These are phyloP conservation scores for Pseudorhiza aurosa DNA, from an alignment of 30 jellyfish, hydroid and myxozoan genomes.

Conservation along the genomic window DNA sequence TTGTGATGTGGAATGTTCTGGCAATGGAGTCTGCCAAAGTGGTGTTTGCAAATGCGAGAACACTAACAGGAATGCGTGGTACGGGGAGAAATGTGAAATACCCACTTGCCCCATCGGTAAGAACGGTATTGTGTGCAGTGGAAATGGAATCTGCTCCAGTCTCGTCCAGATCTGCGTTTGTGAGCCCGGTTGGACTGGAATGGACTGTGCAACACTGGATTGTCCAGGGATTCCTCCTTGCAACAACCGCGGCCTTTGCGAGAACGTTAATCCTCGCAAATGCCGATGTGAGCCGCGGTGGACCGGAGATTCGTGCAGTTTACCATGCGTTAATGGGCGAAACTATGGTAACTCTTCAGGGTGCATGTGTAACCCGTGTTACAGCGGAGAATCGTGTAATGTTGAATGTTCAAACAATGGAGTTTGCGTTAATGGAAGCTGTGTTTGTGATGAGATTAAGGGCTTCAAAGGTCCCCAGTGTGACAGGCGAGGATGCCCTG, in stretches of 20 bases:
- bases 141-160: constrained; percentile 46
- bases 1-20: constrained; percentile 66
- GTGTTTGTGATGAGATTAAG: constrained; percentile 56
- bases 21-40: constrained; percentile 41
- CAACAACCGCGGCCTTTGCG: constrained; percentile 44
- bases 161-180: constrained; percentile 36
- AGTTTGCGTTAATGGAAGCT: constrained; percentile 38
- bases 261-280: constrained; percentile 51
- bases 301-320: constrained; percentile 64
- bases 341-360: constrained; percentile 65
- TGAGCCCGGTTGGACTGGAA: constrained; percentile 76
- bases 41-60: constrained; percentile 61
- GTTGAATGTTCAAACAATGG: constrained; percentile 63
- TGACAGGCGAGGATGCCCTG: constrained; percentile 60
- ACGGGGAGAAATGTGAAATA: constrained; percentile 57
- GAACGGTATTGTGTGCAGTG: constrained; percentile 43
- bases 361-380: constrained; percentile 68
- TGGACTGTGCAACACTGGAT: constrained; percentile 52
- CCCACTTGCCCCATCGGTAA: constrained; percentile 59
- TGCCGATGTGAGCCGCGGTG: constrained; percentile 65
- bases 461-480: constrained; percentile 61
- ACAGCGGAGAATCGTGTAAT: constrained; percentile 55
- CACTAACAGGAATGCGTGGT: constrained; percentile 48
- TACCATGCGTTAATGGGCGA: constrained; percentile 42
- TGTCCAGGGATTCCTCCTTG: constrained; percentile 70